Conservation (phyloP, 2,797 vertebrate genomes). For the Neoniphon sammara region DNA sequence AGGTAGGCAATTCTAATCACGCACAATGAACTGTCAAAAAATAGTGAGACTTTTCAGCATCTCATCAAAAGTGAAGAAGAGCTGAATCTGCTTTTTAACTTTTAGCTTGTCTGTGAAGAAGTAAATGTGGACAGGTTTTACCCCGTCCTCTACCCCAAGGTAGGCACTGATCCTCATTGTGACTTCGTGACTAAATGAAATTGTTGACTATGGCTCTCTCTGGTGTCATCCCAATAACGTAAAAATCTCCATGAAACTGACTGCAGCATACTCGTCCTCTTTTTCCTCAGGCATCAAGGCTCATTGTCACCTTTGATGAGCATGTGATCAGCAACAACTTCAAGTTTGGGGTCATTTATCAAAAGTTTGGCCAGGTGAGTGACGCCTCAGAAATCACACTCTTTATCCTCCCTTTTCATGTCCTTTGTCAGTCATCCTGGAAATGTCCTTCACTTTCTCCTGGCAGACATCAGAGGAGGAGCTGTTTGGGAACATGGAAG, state of each 20-base stretch:
- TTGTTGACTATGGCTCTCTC: background rate
- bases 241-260: background rate
- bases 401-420: slow-evolving; percentile 23
- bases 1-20: slow-evolving; percentile 80
- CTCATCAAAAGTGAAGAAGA: background rate
- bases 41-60: background rate
- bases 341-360: slow-evolving; percentile 98
- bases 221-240: background rate
- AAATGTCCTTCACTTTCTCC: slow-evolving; percentile 25
- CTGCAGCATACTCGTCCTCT: background rate
- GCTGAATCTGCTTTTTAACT: slow-evolving; percentile 28
- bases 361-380: slow-evolving; percentile 94
- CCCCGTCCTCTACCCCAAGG: slow-evolving; percentile 97
- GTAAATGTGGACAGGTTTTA: slow-evolving; percentile 97
- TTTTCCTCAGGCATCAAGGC: slow-evolving; percentile 88
- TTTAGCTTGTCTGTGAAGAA: slow-evolving; percentile 94
- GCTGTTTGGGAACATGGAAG: slow-evolving; percentile 93
- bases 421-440: background rate
- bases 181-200: background rate
- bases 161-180: slow-evolving; percentile 60
- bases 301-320: slow-evolving; percentile 96
- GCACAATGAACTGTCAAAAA: too few species aligned
- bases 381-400: background rate
- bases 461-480: slow-evolving; percentile 94
- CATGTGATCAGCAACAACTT: slow-evolving; percentile 99